These are phyloP conservation scores for Andrena marginata DNA, from an alignment of 2,888 invertebrate genomes.

Conservation along the genomic window DNA sequence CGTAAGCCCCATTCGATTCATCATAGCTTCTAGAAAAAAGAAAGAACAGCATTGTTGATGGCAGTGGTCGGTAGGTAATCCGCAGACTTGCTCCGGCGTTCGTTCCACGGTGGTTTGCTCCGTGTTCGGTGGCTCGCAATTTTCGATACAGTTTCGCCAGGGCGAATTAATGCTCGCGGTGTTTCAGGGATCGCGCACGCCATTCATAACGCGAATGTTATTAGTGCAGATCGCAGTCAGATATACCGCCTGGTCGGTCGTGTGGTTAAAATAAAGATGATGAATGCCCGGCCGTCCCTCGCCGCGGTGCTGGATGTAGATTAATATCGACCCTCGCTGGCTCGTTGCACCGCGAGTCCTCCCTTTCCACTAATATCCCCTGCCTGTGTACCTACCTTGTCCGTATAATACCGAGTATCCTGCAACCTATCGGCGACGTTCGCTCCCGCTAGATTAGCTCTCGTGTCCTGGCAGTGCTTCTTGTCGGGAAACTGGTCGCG, in stretches of 20 bases:
- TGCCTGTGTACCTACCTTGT: constrained; percentile 38
- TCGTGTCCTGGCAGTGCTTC: constrained; percentile 28
- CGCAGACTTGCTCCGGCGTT: background rate
- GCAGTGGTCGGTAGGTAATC: background rate
- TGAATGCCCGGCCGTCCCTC: constrained; percentile 79
- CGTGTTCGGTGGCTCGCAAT: constrained; percentile 57
- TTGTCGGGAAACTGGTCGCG: constrained; percentile 31
- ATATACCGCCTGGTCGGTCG: constrained; percentile 78
- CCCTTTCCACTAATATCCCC: constrained; percentile 69
- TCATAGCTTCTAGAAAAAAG: no score
- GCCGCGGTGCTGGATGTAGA: constrained; percentile 77
- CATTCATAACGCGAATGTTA: constrained; percentile 83
- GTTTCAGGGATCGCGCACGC: constrained; percentile 78
- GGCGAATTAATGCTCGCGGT: constrained; percentile 80
- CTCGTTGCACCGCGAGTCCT: constrained; percentile 65
- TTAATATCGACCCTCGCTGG: constrained; percentile 79
- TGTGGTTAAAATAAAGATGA: constrained; percentile 84
- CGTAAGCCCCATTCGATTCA: no score
- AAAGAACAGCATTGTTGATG: no score
- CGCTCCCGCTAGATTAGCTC: constrained; percentile 39
- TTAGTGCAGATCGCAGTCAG: constrained; percentile 82
- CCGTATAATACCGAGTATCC: constrained; percentile 51
- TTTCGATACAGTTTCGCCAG: constrained; percentile 73
- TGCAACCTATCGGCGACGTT: constrained; percentile 50
- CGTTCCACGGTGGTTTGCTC: background rate